A percentile compares a stretch with the other conserved stretches of the same genome.
Conservation (phyloP, 2,888 invertebrate genomes). For the Nomada ferruginata region DNA sequence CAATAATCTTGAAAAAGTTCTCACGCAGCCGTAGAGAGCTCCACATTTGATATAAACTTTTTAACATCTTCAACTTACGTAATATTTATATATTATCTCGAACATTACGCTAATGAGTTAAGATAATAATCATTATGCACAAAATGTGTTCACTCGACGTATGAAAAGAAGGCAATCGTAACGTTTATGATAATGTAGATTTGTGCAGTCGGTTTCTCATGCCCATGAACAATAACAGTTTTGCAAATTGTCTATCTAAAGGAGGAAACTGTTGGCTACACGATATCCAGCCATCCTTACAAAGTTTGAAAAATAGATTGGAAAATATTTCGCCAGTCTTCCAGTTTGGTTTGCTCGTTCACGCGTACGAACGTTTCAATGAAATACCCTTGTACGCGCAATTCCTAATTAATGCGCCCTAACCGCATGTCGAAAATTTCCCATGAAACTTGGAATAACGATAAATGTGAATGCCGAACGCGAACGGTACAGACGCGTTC, state of each 20-base stretch:
- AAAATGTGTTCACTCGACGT: constrained; percentile 60
- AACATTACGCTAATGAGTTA: constrained; percentile 55
- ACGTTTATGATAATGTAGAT: constrained; percentile 70
- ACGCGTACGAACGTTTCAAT: neutral
- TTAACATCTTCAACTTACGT: constrained; percentile 73
- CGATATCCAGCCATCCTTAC: constrained; percentile 69
- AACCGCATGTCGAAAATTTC: constrained; percentile 46
- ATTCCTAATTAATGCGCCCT: constrained; percentile 32
- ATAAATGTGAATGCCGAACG: constrained; percentile 52
- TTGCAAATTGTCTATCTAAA: constrained; percentile 59
- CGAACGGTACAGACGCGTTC: constrained; percentile 45
- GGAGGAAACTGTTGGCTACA: constrained; percentile 56
- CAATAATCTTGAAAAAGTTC: constrained; percentile 72
- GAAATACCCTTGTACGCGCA: constrained; percentile 1
- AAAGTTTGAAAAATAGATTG: constrained; percentile 80
- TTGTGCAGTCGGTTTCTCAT: constrained; percentile 68
- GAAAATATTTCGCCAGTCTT: constrained; percentile 67
- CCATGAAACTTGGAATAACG: constrained; percentile 59
- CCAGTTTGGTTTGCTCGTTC: constrained; percentile 12
- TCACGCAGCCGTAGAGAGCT: constrained; percentile 63
- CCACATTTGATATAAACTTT: constrained; percentile 72
- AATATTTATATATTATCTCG: constrained; percentile 55
- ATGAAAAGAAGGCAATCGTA: constrained; percentile 72
- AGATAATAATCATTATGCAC: constrained; percentile 57
- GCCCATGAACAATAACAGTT: constrained; percentile 53